phyloP scores from a whole-genome alignment of 2,113 vertebrate species.

The Suricata suricatta region DNA sequence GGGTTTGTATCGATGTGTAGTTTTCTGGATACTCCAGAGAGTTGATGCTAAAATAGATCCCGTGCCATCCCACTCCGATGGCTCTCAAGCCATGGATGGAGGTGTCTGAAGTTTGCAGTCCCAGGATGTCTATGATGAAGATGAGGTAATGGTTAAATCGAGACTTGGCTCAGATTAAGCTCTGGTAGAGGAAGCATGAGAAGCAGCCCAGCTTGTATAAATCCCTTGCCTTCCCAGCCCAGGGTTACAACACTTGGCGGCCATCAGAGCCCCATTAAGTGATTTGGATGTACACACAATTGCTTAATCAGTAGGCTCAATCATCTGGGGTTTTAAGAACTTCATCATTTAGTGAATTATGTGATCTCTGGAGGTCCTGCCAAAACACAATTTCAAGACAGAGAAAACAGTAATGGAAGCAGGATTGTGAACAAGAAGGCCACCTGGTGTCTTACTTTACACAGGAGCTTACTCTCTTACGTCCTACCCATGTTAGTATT shows the following conservation, averaged over 20 bases:
- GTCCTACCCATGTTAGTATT: background rate
- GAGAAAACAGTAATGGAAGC: conserved; percentile 8
- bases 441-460: background rate
- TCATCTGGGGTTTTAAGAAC: conserved; percentile 58
- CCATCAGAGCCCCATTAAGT: background rate
- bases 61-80: background rate
- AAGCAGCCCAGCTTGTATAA: conserved; percentile 33
- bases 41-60: background rate
- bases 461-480: background rate
- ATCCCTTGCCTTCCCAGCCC: conserved; percentile 7
- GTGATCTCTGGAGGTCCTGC: conserved; percentile 3
- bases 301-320: conserved; percentile 60
- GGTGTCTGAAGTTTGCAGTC: background rate
- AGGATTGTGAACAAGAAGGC: background rate
- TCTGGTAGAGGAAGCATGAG: conserved; percentile 41
- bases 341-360: conserved; percentile 44
- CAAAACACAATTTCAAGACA: conserved; percentile 49
- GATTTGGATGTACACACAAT: conserved; percentile 19
- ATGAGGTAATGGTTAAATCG: conserved; percentile 62
- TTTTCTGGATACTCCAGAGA: background rate
- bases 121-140: conserved; percentile 3
- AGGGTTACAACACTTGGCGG: conserved; percentile 53
- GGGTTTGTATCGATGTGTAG: background rate
- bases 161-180: conserved; percentile 20
- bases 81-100: background rate